Base-by-base conservation (phyloP, 2,797 vertebrate genomes). In the Rhadinocentrus ornatus region DNA sequence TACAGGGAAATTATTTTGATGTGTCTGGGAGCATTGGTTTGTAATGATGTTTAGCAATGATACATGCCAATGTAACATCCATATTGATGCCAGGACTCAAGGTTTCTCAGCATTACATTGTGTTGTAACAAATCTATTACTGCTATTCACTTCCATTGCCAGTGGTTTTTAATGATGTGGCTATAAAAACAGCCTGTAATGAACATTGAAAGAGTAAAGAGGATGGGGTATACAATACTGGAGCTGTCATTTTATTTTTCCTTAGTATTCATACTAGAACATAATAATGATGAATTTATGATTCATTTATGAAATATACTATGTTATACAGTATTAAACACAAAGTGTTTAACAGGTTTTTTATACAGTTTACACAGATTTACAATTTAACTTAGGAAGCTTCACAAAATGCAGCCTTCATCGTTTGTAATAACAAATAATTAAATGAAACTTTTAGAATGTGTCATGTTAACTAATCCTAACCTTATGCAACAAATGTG, bases 371-470 rank as follows among this genome's bases (percentile, higher is more conserved):
- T n/a, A n/a, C 39, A 29, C 2, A 58, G 26, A 62, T 22, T 64
- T 37, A 54, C 6, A 7, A 26, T 34, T 13, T 39, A 11, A 37
- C 66, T 29, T 16, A 0, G 39, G 10, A 29, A 65, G 52, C 69
- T 56, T 32, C 15, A 44, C 11, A 22, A 55, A 39, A 18, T 54
- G 6, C 2, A n/a, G 48, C 27, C 2, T 41, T 60, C 15, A 48
- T 6, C 2, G 22, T 46, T 72, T 70, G 26, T 26, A 61, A 55
- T 54, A 63, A 31, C 37, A 73, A 64, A 59, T 46, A 22, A 22
- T 22, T 48, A 63, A 13, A 53, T 22, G 2, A 37, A 5, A 52
- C 27, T 18, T 56, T 66, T 6, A 1, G 15, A 27, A 59, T 35
- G 22, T 27, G 27, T 27, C 20, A 46, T 18, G 6, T 26, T 44